phyloP scores from a whole-genome alignment of 2,113 vertebrate genomes.

The Aspidoscelis tigris region DNA sequence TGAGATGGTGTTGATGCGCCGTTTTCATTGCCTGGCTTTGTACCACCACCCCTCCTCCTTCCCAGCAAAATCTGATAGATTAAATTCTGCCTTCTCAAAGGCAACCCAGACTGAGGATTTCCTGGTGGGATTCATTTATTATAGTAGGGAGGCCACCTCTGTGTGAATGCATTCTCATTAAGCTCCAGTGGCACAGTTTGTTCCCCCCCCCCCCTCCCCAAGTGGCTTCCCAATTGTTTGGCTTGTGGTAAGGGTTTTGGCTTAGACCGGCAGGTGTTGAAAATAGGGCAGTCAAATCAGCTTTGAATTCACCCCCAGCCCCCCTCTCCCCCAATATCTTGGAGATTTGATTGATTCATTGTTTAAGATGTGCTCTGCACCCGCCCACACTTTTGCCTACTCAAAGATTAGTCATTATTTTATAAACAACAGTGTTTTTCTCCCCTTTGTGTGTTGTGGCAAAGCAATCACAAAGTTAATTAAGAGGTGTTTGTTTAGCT shows the following conservation, averaged over 20 bases:
- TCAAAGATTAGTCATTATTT: constrained; percentile 73
- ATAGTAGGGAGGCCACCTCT: constrained; percentile 63
- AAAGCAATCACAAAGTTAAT: constrained; percentile 74
- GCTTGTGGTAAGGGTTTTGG: constrained; percentile 69
- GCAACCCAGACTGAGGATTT: not conserved
- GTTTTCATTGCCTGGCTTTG: not conserved
- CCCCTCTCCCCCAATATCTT: constrained; percentile 52
- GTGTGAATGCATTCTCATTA: constrained; percentile 73
- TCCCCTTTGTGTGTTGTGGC: constrained; percentile 67
- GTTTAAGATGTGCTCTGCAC: constrained; percentile 62
- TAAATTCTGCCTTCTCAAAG: constrained; percentile 11
- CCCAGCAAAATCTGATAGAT: constrained; percentile 5
- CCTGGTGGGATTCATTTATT: constrained; percentile 54
- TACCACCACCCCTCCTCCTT: not conserved
- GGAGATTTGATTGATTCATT: constrained; percentile 67
- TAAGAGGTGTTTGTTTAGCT: constrained; percentile 72
- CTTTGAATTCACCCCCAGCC: constrained; percentile 54
- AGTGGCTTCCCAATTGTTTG: constrained; percentile 67
- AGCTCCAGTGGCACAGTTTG: constrained; percentile 70
- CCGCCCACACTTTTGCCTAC: constrained; percentile 60
- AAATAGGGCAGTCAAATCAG: constrained; percentile 70
- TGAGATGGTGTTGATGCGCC: not conserved
- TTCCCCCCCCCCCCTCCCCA: constrained; percentile 52
- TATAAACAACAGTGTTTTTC: constrained; percentile 63
- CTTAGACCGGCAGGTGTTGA: constrained; percentile 74